Conservation (phyloP, 1,140 invertebrate genomes). For the Anastrepha ludens region DNA sequence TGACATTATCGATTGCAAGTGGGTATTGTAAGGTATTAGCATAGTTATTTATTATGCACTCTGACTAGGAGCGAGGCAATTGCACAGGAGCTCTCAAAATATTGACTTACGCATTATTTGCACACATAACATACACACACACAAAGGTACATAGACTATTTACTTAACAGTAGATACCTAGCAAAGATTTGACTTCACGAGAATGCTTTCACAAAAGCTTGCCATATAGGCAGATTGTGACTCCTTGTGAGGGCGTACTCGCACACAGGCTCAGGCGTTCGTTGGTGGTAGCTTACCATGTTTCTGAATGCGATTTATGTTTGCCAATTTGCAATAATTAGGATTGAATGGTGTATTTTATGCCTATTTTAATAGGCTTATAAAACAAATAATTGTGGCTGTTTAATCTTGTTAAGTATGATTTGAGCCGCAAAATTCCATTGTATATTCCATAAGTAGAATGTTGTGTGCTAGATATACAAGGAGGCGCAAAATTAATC, state of each 20-base stretch:
- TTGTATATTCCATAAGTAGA: background rate
- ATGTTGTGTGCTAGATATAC: too few species aligned
- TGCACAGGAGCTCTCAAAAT: background rate
- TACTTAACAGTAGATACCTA: background rate
- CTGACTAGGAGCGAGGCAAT: background rate
- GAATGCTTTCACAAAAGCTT: background rate
- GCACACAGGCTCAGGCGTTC: too few species aligned
- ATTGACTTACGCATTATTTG: conserved; percentile 24
- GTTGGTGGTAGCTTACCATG: background rate
- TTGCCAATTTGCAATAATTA: conserved; percentile 48
- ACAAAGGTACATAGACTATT: background rate
- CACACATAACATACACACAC: background rate
- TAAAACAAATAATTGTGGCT: background rate
- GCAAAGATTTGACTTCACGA: background rate
- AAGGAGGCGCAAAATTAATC: too few species aligned
- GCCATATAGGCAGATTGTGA: background rate
- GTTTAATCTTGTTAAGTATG: conserved; percentile 10
- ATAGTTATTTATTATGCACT: conserved; percentile 21
- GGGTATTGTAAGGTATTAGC: background rate
- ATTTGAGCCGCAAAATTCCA: background rate
- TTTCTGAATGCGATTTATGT: conserved; percentile 21
- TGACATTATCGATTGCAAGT: conserved; percentile 12
- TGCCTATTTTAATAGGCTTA: background rate
- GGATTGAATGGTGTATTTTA: background rate
- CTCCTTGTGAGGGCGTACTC: background rate